Percentiles rank a stretch among this genome's conserved stretches.
phyloP scores from a whole-genome alignment of 2,888 invertebrate species.

The Amiota communis region DNA sequence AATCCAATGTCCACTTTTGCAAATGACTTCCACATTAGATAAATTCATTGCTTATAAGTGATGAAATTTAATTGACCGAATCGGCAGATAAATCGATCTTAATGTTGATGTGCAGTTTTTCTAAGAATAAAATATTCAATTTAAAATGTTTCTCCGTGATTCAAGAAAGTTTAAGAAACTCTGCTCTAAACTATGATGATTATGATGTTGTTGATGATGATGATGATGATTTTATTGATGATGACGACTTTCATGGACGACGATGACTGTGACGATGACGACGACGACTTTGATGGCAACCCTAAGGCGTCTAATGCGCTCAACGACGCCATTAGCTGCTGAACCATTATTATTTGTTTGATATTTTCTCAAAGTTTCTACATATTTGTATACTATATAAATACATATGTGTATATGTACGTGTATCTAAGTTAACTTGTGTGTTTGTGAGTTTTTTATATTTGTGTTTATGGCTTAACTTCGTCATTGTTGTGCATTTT shows the following conservation, averaged over 20 bases:
- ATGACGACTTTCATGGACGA: neutral
- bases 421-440: neutral
- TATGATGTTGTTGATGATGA: conserved; percentile 16
- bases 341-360: neutral
- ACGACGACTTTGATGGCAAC: neutral
- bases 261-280: neutral
- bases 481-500: conserved; percentile 1
- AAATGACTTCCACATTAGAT: too few relatives aligned
- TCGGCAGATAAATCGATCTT: too few relatives aligned
- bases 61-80: too few relatives aligned
- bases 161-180: too few relatives aligned
- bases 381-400: neutral
- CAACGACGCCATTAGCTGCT: conserved; percentile 4
- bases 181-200: conserved; percentile 36
- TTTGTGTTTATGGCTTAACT: conserved; percentile 10
- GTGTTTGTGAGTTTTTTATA: neutral
- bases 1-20: too few relatives aligned
- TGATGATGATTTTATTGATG: neutral
- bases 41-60: too few relatives aligned
- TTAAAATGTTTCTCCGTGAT: too few relatives aligned
- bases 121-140: too few relatives aligned
- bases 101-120: too few relatives aligned
- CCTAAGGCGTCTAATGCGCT: conserved; percentile 1
- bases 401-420: neutral
- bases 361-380: too few relatives aligned